Evolutionary conservation across 2,888 invertebrate species (phyloP), one percentile per base, ranked within the genome.

Genomic region (Agriopis marginaria): DNA sequence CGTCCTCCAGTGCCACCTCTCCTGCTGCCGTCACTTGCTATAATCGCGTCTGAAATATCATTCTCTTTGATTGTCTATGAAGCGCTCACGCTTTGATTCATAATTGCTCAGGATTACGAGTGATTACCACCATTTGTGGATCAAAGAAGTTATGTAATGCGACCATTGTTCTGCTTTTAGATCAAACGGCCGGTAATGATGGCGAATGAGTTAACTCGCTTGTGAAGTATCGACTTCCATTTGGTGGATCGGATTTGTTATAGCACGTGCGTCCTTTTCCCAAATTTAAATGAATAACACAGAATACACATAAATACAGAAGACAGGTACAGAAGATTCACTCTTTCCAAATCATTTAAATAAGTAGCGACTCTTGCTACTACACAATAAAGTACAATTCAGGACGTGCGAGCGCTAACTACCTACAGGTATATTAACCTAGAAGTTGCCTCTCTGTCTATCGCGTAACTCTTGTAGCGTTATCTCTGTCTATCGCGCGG

Each of bases 1-100:
- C 76, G 53, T 60, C 73, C 73, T 70, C 61, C 62, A 71, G 70
- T 54, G 59, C 54, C 59, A 78, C 80, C 84, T 79, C 83, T 81
- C 75, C 78, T 79, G 79, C 74, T 76, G 44, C 47, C 72, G 75
- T 72, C 85, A 81, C 90, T 90, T 78, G 82, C 87, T 85, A 89
- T 91, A 91, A 92, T 91, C 89, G 87, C 80, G 39, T 79, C 86
- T 83, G 83, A 83, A 84, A 87, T 89, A 90, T 90, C 89, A 88
- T 88, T 87, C 88, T 84, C 89, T 90, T 88, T 88, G 87, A 88
- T 86, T 89, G 86, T 88, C 87, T 88, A 87, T 84, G 85, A 83
- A 86, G 84, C 80, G 72, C 79, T 82, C 77, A 79, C 77, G 80
- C 84, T 84, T 85, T 84, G 81, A 82, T 80, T 82, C 82, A 82